Percentiles rank a stretch among this genome's conserved stretches.
These are phyloP conservation scores for Diacarnus erythraeanus DNA, from an alignment of 37 sponge, comb jelly and placozoan genomes.

Conservation along the genomic window DNA sequence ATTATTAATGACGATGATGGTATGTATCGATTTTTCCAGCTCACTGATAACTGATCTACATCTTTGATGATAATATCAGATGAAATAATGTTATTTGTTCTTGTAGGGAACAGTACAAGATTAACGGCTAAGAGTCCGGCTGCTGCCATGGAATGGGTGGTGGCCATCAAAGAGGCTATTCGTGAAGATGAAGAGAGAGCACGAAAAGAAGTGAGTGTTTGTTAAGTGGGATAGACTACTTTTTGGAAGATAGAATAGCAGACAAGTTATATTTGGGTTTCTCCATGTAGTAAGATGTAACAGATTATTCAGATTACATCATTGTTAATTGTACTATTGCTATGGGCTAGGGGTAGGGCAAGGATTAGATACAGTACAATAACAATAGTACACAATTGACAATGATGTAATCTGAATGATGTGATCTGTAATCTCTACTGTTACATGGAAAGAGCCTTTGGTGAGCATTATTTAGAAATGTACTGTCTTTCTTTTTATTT, in stretches of 20 bases:
- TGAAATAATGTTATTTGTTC: not conserved
- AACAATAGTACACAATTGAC: no score
- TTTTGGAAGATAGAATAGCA: not conserved
- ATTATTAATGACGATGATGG: constrained; percentile 43
- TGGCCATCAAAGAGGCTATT: constrained; percentile 35
- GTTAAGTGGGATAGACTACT: not conserved
- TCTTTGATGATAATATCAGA: not conserved
- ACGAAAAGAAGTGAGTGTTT: constrained; percentile 19
- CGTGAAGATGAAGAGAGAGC: constrained; percentile 41
- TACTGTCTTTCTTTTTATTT: not conserved
- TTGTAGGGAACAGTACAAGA: constrained; percentile 26
- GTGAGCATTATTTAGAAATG: not conserved
- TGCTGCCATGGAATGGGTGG: constrained; percentile 49
- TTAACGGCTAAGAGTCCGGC: constrained; percentile 24
- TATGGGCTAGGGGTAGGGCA: no score
- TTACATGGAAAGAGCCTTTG: not conserved
- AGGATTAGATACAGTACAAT: no score
- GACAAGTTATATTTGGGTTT: not conserved
- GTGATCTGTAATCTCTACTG: no score
- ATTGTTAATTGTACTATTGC: no score
- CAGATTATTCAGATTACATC: not conserved
- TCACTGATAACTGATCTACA: not conserved
- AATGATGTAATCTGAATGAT: no score
- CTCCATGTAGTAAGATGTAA: not conserved
- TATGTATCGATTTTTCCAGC: no score